Base-by-base conservation (phyloP, 2,113 vertebrate species). In the Silurus asotus region DNA sequence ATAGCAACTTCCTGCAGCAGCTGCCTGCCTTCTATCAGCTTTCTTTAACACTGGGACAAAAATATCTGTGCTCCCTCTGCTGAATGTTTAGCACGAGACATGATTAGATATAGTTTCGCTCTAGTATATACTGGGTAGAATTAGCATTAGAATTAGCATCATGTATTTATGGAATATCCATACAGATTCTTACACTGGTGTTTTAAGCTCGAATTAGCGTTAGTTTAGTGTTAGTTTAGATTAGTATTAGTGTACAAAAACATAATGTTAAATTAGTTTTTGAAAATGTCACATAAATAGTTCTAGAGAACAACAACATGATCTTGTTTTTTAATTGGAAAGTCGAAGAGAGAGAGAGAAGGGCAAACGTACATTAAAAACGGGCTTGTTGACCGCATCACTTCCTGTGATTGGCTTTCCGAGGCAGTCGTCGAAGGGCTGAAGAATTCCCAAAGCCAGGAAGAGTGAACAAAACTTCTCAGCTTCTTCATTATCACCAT, bases 401-500 rank as follows among this genome's bases (percentile, higher is more conserved):
- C 86, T 93, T 90, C 93, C 95, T 83, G 87, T 86, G 74, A 94
- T 93, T 0, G 95, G 94, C 11, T 96, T 95, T 92, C 93, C 91
- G 93, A 96, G 95, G 91, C 95, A 96, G 90, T 96, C 94, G 0
- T 94, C 94, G 82, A 96, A 96, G 3, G 96, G 96, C 67, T 96
- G 94, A 0, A 97, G 89, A 14, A 97, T 94, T 15, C 96, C 96
- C 92, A 96, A 93, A 51, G 95, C 95, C 85, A 97, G 93, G 91
- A 97, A 95, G 59, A 94, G 92, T 0, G 96, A 96, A 91, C 96
- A 97, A 0, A 97, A 90, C 64, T 95, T 96, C 91, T 96, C 95
- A n/a, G 94, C 95, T 64, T 92, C 91, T 89, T 96, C 86, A 70
- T 8, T 15, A n/a, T 82, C 78, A 58, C 23, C 72, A 75, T 59